Percentiles rank a stretch among this genome's conserved stretches.
These are phyloP conservation scores for Amphipoea lucens DNA, from an alignment of 2,888 invertebrate species.

Conservation along the genomic window DNA sequence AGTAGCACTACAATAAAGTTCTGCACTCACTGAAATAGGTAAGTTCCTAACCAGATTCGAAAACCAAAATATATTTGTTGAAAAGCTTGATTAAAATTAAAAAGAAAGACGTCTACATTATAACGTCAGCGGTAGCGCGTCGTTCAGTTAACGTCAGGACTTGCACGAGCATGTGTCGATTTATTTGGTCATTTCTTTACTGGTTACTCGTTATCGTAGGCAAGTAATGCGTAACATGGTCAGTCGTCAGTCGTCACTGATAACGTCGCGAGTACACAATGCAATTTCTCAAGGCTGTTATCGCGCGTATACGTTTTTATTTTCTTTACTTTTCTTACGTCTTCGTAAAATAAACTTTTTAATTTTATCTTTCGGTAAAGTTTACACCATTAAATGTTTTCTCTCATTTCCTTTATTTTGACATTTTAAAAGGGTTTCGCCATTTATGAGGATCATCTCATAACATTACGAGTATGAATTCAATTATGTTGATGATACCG, in stretches of 20 bases:
- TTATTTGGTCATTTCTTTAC: constrained; percentile 54
- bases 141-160: constrained; percentile 41
- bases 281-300: constrained; percentile 61
- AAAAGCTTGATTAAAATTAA: too few species aligned
- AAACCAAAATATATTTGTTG: not conserved
- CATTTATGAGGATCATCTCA: not conserved
- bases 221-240: constrained; percentile 62
- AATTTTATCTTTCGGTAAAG: constrained; percentile 8
- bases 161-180: constrained; percentile 34
- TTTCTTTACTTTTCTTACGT: constrained; percentile 35
- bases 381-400: not conserved
- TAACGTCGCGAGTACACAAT: constrained; percentile 62
- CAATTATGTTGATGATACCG: not conserved
- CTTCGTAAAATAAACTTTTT: not conserved
- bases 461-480: constrained; percentile 2
- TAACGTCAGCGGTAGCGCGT: constrained; percentile 39
- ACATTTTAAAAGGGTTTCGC: constrained; percentile 13
- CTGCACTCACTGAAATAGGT: not conserved
- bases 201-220: constrained; percentile 61
- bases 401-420: constrained; percentile 10
- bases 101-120: not conserved
- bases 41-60: not conserved
- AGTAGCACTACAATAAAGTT: not conserved
- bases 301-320: constrained; percentile 43
- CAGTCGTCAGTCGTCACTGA: constrained; percentile 63